Evolutionary conservation across 2,113 vertebrate genomes (phyloP).

Genomic region (Mastomys natalensis): DNA sequence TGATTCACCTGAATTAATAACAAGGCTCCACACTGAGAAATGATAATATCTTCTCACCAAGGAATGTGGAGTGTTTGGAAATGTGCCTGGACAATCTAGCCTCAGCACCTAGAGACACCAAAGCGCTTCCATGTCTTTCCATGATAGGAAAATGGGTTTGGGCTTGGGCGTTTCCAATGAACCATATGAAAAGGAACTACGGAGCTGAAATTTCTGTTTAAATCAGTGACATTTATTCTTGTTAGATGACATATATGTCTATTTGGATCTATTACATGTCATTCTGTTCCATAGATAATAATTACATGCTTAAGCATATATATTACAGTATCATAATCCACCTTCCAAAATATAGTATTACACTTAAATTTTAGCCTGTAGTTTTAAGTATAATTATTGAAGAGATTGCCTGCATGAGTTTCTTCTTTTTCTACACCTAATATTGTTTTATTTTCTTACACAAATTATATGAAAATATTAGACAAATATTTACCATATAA

Average conservation of each 20-base stretch:
- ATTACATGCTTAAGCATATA: neutral
- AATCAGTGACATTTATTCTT: neutral
- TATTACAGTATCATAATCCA: neutral
- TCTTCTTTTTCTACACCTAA: slow-evolving; percentile 13
- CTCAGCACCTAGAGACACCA: neutral
- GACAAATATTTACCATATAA: slow-evolving; percentile 32
- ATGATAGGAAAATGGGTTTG: slow-evolving; percentile 9
- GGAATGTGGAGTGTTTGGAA: slow-evolving; percentile 66
- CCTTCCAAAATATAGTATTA: slow-evolving; percentile 1
- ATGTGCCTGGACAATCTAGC: neutral
- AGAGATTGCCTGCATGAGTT: neutral
- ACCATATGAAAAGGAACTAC: neutral
- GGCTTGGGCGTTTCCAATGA: neutral
- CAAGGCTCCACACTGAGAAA: slow-evolving; percentile 58
- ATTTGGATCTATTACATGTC: neutral
- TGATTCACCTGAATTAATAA: slow-evolving; percentile 75
- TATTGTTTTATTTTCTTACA: slow-evolving; percentile 20
- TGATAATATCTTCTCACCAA: slow-evolving; percentile 62
- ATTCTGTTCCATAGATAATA: neutral
- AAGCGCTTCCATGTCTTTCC: slow-evolving; percentile 16
- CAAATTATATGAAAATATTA: neutral
- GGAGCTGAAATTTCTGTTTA: slow-evolving; percentile 2
- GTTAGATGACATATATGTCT: neutral
- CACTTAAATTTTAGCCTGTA: slow-evolving; percentile 42
- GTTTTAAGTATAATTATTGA: neutral